Evolutionary conservation across 1,140 invertebrate genomes (phyloP).

Genomic region (Lucilia sericata): DNA sequence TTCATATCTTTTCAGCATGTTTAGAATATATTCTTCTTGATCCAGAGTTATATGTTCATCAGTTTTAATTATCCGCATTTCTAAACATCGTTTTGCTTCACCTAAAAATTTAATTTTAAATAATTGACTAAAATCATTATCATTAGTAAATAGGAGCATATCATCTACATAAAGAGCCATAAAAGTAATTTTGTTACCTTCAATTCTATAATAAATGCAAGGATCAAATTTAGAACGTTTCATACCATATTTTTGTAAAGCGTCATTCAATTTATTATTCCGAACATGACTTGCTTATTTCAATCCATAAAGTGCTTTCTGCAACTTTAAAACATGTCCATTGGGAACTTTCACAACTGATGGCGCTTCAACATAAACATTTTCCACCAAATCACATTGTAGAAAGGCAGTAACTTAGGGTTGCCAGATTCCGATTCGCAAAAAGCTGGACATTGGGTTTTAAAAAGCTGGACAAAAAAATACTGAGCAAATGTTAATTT

Average conservation of each 20-base stretch:
- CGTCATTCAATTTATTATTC: not conserved
- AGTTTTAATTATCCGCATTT: not conserved
- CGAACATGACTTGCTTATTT: constrained; percentile 50
- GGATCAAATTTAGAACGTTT: no score
- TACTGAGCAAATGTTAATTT: no score
- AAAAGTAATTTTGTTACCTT: constrained; percentile 22
- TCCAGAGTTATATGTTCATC: not conserved
- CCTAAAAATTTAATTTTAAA: not conserved
- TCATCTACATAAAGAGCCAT: constrained; percentile 45
- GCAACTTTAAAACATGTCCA: constrained; percentile 58
- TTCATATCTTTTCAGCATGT: not conserved
- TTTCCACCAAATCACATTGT: no score
- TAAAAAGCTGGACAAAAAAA: no score
- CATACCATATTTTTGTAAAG: no score
- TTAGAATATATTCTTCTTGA: not conserved
- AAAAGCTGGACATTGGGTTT: no score
- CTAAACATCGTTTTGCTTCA: constrained; percentile 6
- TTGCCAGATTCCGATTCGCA: no score
- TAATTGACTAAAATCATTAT: not conserved
- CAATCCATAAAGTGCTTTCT: constrained; percentile 56
- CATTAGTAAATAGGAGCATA: constrained; percentile 17
- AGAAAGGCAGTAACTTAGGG: no score
- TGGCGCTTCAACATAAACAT: constrained; percentile 42
- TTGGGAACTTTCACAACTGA: not conserved
- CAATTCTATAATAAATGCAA: no score